Evolutionary conservation across 2,797 vertebrate species (phyloP).

Genomic region (Lacerta viridis): DNA sequence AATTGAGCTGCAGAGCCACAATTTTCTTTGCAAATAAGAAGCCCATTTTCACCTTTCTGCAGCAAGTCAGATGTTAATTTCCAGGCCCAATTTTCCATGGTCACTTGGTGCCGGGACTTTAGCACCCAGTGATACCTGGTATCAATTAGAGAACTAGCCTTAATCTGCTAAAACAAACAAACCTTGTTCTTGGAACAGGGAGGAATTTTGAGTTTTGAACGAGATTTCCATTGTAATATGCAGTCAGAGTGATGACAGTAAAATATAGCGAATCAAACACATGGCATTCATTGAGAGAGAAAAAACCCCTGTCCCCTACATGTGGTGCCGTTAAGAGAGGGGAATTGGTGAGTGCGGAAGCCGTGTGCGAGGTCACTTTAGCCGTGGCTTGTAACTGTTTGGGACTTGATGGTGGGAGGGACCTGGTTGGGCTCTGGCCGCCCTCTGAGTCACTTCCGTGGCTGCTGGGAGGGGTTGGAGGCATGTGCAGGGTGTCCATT

Average conservation of each 20-base stretch:
- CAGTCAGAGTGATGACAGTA: not conserved
- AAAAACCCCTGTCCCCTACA: constrained; percentile 81
- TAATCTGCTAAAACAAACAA: not conserved
- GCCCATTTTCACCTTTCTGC: not conserved
- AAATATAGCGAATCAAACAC: not conserved
- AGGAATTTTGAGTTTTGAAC: constrained; percentile 30
- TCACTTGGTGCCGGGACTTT: not conserved
- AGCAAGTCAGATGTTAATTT: not conserved
- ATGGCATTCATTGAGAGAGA: fast-evolving
- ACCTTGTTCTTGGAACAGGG: not conserved
- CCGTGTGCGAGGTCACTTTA: constrained; percentile 83
- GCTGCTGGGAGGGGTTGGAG: constrained; percentile 97
- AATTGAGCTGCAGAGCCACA: not conserved
- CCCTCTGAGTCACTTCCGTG: constrained; percentile 97
- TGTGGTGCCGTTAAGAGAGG: constrained; percentile 97
- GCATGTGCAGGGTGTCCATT: constrained; percentile 92
- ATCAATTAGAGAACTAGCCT: not conserved
- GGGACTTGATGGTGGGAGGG: constrained; percentile 83
- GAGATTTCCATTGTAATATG: not conserved
- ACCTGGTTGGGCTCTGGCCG: constrained; percentile 91
- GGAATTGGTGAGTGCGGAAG: constrained; percentile 92
- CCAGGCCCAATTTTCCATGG: too few species aligned
- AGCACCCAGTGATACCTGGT: too few species aligned
- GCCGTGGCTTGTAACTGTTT: constrained; percentile 81
- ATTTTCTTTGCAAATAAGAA: not conserved